Percentiles rank a stretch among this genome's conserved stretches.
Conservation (phyloP, 1,140 invertebrate species). For the Cotesia typhae region DNA sequence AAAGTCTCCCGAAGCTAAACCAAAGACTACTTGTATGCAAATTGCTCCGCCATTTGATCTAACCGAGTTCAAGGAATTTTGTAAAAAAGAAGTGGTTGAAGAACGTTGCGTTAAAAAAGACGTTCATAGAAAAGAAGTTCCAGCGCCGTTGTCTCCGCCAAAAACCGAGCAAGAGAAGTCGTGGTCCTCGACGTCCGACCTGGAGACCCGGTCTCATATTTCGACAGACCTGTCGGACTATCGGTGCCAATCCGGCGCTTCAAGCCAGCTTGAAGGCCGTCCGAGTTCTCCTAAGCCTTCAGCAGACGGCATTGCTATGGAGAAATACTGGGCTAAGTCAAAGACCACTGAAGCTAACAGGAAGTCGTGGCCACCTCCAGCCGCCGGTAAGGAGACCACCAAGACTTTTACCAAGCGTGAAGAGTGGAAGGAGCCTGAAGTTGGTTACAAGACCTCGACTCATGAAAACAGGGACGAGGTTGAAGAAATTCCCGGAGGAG, state of each 20-base stretch:
- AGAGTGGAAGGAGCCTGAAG: constrained; percentile 52
- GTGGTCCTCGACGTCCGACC: constrained; percentile 51
- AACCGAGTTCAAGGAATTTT: constrained; percentile 20
- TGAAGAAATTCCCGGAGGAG: constrained; percentile 52
- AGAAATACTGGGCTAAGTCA: constrained; percentile 69
- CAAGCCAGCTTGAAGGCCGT: constrained; percentile 45
- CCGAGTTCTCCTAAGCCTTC: constrained; percentile 65
- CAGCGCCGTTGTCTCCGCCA: constrained; percentile 21
- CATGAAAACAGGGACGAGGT: constrained; percentile 54
- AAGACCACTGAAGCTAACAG: constrained; percentile 66
- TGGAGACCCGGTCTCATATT: constrained; percentile 53
- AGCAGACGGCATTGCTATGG: constrained; percentile 70
- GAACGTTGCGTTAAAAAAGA: constrained; percentile 47
- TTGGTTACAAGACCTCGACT: constrained; percentile 56
- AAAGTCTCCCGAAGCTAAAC: constrained; percentile 38
- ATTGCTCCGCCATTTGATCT: constrained; percentile 58
- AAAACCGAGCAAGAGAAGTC: constrained; percentile 47
- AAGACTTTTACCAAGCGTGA: constrained; percentile 47
- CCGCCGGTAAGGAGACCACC: constrained; percentile 38
- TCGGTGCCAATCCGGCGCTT: constrained; percentile 49
- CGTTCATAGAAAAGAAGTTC: constrained; percentile 42
- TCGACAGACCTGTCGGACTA: constrained; percentile 52
- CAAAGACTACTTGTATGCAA: constrained; percentile 40
- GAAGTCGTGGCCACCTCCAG: constrained; percentile 66
- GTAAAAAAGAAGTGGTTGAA: constrained; percentile 41